These are phyloP conservation scores for Pangasius larnaudii DNA, from an alignment of 2,797 vertebrate genomes.

Conservation along the genomic window DNA sequence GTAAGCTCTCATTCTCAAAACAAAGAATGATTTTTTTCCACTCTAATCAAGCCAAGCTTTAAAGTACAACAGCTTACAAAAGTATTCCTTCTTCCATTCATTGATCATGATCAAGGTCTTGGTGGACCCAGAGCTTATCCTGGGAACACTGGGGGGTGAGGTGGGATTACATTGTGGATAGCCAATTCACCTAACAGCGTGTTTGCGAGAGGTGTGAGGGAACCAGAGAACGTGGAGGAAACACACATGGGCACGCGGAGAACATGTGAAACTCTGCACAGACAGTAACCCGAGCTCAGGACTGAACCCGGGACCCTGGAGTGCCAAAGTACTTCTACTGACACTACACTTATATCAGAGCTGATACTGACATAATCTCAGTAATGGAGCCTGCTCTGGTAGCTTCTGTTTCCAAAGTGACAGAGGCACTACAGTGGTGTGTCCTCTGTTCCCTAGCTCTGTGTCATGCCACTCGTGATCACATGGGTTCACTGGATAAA, in stretches of 20 bases:
- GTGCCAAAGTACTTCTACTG: neutral
- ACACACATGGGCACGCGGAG: neutral
- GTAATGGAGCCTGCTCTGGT: neutral
- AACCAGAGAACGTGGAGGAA: neutral
- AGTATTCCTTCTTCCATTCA: neutral
- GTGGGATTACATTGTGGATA: neutral
- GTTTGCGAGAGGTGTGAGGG: neutral
- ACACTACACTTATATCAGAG: neutral
- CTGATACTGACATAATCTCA: neutral
- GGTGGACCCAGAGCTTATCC: neutral
- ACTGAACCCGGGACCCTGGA: neutral
- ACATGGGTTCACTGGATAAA: neutral
- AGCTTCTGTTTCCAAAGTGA: neutral
- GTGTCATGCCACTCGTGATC: neutral
- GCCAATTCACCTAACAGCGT: neutral
- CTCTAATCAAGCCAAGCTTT: neutral
- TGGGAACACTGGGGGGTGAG: neutral
- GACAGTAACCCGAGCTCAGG: neutral
- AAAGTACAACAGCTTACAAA: neutral
- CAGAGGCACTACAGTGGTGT: neutral
- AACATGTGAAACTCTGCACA: neutral
- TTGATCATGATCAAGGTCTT: neutral
- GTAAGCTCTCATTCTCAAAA: neutral
- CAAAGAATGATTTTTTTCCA: neutral
- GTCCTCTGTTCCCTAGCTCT: neutral